Conservation (phyloP, 2,888 invertebrate species). For the Dicyrtoma fusca region DNA sequence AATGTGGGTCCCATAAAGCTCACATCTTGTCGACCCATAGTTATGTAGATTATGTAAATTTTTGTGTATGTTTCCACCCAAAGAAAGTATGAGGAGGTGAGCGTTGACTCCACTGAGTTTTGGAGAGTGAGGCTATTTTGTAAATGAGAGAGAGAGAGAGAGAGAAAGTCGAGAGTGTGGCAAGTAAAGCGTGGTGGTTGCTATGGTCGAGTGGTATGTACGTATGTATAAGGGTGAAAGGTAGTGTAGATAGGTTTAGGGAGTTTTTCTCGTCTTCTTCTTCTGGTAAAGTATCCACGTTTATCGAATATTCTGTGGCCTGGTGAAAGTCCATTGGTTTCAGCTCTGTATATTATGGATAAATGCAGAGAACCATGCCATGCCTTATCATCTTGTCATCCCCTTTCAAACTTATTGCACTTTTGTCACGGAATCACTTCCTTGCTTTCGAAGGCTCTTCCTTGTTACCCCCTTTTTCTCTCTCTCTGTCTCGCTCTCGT, state of each 20-base stretch:
- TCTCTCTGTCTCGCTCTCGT: conserved; percentile 6
- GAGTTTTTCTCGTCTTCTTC: background rate
- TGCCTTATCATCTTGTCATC: conserved; percentile 37
- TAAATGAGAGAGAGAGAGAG: no score
- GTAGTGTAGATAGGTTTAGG: background rate
- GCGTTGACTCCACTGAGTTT: no score
- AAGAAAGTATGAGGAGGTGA: no score
- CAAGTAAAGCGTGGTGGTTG: background rate
- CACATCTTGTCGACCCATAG: no score
- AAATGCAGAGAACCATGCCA: conserved; percentile 23
- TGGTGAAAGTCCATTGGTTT: conserved; percentile 13
- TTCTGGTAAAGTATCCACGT: no score
- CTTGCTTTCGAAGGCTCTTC: conserved; percentile 17
- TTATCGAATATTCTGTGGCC: background rate
- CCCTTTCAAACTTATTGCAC: conserved; percentile 30
- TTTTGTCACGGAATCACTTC: conserved; percentile 37
- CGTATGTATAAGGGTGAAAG: background rate
- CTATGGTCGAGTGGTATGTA: background rate
- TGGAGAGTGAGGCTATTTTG: no score
- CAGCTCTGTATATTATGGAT: conserved; percentile 5
- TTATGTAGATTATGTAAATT: no score
- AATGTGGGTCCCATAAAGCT: no score
- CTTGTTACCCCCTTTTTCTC: background rate
- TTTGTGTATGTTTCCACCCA: no score
- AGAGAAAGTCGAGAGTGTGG: background rate